These are phyloP conservation scores for Anthoscopus minutus DNA, from an alignment of 2,113 vertebrate species.

Conservation along the genomic window DNA sequence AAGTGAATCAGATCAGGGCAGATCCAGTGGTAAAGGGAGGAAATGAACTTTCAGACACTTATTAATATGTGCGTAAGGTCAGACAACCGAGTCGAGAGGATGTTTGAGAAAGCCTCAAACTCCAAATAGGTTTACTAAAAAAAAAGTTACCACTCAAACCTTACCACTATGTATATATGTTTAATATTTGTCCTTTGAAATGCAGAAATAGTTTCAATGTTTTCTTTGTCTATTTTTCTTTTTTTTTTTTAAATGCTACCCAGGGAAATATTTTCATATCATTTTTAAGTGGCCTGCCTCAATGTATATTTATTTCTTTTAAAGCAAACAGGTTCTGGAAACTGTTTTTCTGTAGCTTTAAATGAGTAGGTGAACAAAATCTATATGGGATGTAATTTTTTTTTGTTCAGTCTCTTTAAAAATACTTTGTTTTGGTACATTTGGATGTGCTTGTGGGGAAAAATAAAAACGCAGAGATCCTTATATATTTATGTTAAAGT, in stretches of 20 bases:
- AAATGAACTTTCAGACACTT: constrained; percentile 76
- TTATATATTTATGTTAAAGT: constrained; percentile 93
- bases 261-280: constrained; percentile 89
- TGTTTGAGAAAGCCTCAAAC: constrained; percentile 60
- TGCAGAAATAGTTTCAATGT: constrained; percentile 86
- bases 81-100: constrained; percentile 62
- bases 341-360: constrained; percentile 92
- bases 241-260: constrained; percentile 82
- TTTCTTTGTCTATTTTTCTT: constrained; percentile 84
- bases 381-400: constrained; percentile 88
- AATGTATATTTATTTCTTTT: constrained; percentile 87
- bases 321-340: constrained; percentile 83
- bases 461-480: constrained; percentile 89
- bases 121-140: constrained; percentile 68
- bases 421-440: constrained; percentile 87
- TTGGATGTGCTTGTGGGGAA: constrained; percentile 91
- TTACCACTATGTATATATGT: constrained; percentile 86
- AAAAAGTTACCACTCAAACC: constrained; percentile 79
- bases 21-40: constrained; percentile 75
- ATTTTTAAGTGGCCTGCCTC: constrained; percentile 82
- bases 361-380: constrained; percentile 85
- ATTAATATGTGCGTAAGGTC: constrained; percentile 75
- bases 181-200: constrained; percentile 89
- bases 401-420: constrained; percentile 78
- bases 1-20: constrained; percentile 77